Evolutionary conservation across 2,797 vertebrate genomes (phyloP).

Genomic region (Sebastes itinus): DNA sequence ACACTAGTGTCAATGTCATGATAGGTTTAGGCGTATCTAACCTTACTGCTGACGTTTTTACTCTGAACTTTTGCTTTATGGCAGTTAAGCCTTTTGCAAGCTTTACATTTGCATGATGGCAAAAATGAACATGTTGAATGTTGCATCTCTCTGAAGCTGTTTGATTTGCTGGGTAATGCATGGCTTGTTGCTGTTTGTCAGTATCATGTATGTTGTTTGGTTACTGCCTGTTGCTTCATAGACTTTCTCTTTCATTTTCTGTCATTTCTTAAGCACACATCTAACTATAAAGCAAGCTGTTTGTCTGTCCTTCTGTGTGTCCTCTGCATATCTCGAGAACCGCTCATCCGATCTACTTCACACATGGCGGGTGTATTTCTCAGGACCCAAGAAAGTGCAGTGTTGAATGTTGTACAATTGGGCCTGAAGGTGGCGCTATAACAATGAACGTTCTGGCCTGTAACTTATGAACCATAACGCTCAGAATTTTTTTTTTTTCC

Average conservation of each 20-base stretch:
- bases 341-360: no score
- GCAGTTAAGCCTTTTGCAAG: neutral
- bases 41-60: neutral
- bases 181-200: neutral
- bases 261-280: neutral
- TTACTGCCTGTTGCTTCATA: neutral
- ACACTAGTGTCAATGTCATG: neutral
- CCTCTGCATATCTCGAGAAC: no score
- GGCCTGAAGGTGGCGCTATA: no score
- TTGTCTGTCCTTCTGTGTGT: no score
- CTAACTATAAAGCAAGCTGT: neutral
- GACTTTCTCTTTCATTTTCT: neutral
- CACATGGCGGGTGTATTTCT: no score
- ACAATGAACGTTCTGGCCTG: no score
- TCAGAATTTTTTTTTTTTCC: no score
- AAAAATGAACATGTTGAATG: neutral
- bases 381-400: no score
- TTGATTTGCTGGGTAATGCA: neutral
- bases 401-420: no score
- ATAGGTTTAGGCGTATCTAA: neutral
- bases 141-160: neutral
- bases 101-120: neutral
- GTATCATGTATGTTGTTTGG: neutral
- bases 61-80: neutral
- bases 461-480: no score